These are phyloP conservation scores for Chesias legatella DNA, from an alignment of 2,888 invertebrate species.

Conservation along the genomic window DNA sequence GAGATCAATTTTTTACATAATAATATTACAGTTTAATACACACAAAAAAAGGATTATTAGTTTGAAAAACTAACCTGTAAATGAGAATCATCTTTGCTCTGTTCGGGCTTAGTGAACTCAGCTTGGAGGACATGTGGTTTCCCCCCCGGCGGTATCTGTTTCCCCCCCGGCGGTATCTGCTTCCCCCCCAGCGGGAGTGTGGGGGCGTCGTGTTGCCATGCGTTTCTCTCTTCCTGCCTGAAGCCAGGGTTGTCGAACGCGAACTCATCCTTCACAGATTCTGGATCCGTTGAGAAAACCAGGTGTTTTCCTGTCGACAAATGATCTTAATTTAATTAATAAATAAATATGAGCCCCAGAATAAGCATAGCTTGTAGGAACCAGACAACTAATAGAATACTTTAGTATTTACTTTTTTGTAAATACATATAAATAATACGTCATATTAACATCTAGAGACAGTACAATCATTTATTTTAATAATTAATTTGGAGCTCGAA, in stretches of 20 bases:
- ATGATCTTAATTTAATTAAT: conserved; percentile 2
- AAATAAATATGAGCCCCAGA: background rate
- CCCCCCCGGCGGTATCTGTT: conserved; percentile 51
- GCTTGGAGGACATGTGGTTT: conserved; percentile 59
- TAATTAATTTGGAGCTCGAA: too few relatives aligned
- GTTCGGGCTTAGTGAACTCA: conserved; percentile 68
- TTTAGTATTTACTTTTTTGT: too few relatives aligned
- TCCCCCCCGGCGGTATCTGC: conserved; percentile 18
- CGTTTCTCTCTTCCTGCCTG: conserved; percentile 72
- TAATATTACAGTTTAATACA: too few relatives aligned
- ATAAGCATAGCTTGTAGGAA: background rate
- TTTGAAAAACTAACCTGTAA: conserved; percentile 56
- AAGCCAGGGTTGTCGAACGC: conserved; percentile 92
- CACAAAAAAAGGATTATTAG: too few relatives aligned
- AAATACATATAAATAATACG: too few relatives aligned
- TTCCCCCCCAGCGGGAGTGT: conserved; percentile 67
- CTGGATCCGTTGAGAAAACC: conserved; percentile 87
- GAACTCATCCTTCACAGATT: conserved; percentile 87
- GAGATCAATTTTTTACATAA: too few relatives aligned
- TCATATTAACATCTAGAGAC: too few relatives aligned
- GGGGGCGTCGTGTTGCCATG: conserved; percentile 71
- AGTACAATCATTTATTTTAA: too few relatives aligned
- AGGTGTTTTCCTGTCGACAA: conserved; percentile 83
- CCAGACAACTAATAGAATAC: too few relatives aligned
- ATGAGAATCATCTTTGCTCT: conserved; percentile 66